Conservation (phyloP, 2,797 vertebrate genomes). For the Balearica regulorum region DNA sequence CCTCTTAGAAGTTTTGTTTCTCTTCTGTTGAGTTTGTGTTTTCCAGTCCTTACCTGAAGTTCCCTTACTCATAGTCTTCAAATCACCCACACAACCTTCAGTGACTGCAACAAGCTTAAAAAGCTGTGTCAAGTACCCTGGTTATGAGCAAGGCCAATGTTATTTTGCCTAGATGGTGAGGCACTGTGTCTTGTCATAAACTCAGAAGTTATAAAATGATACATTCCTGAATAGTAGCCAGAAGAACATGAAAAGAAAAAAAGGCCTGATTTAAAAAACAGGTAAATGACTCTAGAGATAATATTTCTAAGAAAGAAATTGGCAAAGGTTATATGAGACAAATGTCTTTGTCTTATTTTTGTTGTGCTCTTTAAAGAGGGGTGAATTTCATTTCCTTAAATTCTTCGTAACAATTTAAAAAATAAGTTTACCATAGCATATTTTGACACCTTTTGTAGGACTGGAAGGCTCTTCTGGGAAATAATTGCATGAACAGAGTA, state of each 20-base stretch:
- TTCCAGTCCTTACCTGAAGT: neutral
- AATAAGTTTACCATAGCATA: neutral
- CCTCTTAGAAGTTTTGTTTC: neutral
- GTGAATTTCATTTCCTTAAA: neutral
- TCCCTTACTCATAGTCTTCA: neutral
- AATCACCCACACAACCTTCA: neutral
- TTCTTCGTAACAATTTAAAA: neutral
- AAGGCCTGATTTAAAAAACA: neutral
- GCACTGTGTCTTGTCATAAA: neutral
- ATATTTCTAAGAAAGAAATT: neutral
- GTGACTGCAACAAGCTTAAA: neutral
- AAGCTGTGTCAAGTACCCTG: neutral
- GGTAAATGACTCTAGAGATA: neutral
- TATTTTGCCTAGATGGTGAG: neutral
- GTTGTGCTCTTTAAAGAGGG: neutral
- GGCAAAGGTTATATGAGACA: neutral
- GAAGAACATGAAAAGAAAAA: neutral
- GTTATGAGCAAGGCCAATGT: neutral
- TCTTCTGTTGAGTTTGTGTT: neutral
- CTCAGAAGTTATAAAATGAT: neutral
- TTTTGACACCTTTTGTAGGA: neutral
- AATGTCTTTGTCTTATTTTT: neutral
- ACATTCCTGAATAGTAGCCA: conserved; percentile 19
- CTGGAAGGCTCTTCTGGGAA: neutral
- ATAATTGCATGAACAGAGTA: neutral